Evolutionary conservation across 2,113 vertebrate species (phyloP).

Genomic region (Dermatemys mawii): DNA sequence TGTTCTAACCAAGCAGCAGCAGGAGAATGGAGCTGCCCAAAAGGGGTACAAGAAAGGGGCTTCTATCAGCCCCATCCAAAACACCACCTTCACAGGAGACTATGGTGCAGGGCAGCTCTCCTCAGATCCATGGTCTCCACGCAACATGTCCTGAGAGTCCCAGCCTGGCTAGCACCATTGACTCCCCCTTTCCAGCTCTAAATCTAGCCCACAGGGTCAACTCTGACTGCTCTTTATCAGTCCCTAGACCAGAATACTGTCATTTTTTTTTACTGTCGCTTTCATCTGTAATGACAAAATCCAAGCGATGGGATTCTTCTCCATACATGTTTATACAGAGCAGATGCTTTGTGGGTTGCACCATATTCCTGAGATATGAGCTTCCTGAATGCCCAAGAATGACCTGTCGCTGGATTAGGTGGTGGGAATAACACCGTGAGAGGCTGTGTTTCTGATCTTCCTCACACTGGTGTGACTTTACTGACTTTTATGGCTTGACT

Average conservation of each 20-base stretch:
- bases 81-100: background rate
- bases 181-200: background rate
- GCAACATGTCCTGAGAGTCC: background rate
- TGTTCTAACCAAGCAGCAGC: background rate
- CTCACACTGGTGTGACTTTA: too few species aligned
- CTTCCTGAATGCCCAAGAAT: too few species aligned
- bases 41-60: background rate
- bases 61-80: background rate
- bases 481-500: too few species aligned
- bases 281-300: too few species aligned
- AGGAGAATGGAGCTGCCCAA: background rate
- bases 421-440: too few species aligned
- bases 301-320: too few species aligned
- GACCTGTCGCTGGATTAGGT: too few species aligned
- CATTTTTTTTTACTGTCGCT: too few species aligned
- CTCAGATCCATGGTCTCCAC: background rate
- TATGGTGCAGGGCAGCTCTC: background rate
- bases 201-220: background rate
- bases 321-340: too few species aligned
- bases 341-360: too few species aligned
- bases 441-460: too few species aligned
- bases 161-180: background rate
- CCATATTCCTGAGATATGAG: too few species aligned
- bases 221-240: background rate
- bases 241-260: background rate